A percentile compares a stretch with the other conserved stretches of the same genome.
Evolutionary conservation across 2,113 vertebrate species (phyloP).

Genomic region (Stegastes partitus): DNA sequence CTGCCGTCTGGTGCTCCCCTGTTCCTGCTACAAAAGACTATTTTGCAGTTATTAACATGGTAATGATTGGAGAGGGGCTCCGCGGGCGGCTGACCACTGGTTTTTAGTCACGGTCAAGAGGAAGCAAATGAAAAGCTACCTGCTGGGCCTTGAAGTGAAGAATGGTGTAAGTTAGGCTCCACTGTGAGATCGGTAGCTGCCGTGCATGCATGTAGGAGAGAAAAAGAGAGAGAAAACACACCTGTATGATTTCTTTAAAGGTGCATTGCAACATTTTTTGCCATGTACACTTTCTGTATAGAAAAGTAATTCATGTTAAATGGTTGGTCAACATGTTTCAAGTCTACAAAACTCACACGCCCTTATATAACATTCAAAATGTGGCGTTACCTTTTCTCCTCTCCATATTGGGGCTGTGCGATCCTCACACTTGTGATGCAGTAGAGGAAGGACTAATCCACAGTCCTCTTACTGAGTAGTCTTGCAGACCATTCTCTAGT

Average conservation of each 20-base stretch:
- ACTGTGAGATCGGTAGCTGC: neutral
- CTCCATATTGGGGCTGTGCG: no score
- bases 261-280: neutral
- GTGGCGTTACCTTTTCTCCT: no score
- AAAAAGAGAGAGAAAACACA: neutral
- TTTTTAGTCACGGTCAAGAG: conserved; percentile 57
- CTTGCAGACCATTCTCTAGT: no score
- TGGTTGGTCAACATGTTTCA: neutral
- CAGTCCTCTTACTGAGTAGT: no score
- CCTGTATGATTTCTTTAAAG: neutral
- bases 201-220: no score
- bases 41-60: conserved; percentile 69
- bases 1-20: conserved; percentile 24
- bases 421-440: no score
- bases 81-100: conserved; percentile 47
- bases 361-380: no score
- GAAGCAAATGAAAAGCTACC: conserved; percentile 59
- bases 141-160: conserved; percentile 63
- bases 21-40: conserved; percentile 27
- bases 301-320: neutral
- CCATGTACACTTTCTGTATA: neutral
- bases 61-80: conserved; percentile 61
- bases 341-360: no score
- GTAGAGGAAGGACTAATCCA: no score
- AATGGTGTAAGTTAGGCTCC: conserved; percentile 27